phyloP scores from a whole-genome alignment of 2,113 vertebrate genomes.

The Nestor notabilis region DNA sequence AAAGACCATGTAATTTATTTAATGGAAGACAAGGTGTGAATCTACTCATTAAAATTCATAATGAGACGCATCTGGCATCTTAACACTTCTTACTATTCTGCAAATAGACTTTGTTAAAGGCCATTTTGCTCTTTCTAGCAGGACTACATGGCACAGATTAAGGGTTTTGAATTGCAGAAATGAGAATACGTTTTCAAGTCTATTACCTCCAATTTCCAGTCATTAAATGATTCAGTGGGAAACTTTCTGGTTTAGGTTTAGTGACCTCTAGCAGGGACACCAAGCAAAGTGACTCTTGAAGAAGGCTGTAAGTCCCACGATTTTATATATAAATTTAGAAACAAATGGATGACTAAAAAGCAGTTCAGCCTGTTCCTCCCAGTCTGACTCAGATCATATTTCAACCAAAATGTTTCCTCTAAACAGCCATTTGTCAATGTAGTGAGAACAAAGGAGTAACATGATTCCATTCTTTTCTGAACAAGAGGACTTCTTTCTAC shows the following conservation, averaged over 20 bases:
- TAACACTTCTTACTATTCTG: constrained; percentile 50
- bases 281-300: constrained; percentile 9
- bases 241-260: constrained; percentile 49
- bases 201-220: constrained; percentile 58
- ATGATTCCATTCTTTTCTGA: not conserved
- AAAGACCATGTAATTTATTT: constrained; percentile 48
- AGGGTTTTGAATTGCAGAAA: constrained; percentile 24
- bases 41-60: constrained; percentile 52
- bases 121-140: constrained; percentile 58
- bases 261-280: constrained; percentile 48
- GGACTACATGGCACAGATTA: constrained; percentile 42
- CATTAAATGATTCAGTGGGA: constrained; percentile 59
- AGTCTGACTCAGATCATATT: not conserved
- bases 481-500: not conserved
- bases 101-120: constrained; percentile 26
- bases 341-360: not conserved
- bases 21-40: constrained; percentile 30
- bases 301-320: not conserved
- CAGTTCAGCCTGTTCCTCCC: not conserved
- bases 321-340: not conserved
- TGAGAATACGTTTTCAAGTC: constrained; percentile 41
- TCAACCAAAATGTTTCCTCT: not conserved
- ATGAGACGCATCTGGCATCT: constrained; percentile 33
- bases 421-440: not conserved
- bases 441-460: not conserved